phyloP scores from a whole-genome alignment of 2,888 invertebrate species.

The Ochropacha duplaris region DNA sequence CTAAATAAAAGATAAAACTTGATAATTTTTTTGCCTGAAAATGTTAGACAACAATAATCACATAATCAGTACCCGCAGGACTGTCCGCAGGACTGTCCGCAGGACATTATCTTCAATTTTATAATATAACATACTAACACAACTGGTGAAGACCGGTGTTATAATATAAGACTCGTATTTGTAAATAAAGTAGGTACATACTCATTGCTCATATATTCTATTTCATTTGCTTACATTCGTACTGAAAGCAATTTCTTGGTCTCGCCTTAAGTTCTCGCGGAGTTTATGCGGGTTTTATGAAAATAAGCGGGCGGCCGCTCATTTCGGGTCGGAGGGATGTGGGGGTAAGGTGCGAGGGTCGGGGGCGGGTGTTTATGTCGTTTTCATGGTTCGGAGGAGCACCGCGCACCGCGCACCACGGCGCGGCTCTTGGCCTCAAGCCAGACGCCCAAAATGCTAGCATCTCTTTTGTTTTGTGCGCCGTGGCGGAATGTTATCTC shows the following conservation, averaged over 20 bases:
- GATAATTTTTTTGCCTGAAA: no score
- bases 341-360: conserved; percentile 28
- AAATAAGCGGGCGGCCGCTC: conserved; percentile 80
- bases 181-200: background rate
- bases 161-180: background rate
- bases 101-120: no score
- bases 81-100: no score
- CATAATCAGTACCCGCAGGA: no score
- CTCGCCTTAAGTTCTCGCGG: conserved; percentile 57
- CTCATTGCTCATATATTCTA: conserved; percentile 25
- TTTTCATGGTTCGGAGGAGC: conserved; percentile 66
- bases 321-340: conserved; percentile 65
- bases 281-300: conserved; percentile 78
- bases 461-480: conserved; percentile 64
- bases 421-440: conserved; percentile 66
- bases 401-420: conserved; percentile 45
- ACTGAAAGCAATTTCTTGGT: conserved; percentile 63
- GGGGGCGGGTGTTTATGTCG: conserved; percentile 66
- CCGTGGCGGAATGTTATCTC: conserved; percentile 43
- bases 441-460: conserved; percentile 62
- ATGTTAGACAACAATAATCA: no score
- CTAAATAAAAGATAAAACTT: no score
- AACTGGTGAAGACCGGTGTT: background rate
- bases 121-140: background rate
- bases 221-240: conserved; percentile 41